phyloP scores from a whole-genome alignment of 2,113 vertebrate species.

The Crotalus viridis region DNA sequence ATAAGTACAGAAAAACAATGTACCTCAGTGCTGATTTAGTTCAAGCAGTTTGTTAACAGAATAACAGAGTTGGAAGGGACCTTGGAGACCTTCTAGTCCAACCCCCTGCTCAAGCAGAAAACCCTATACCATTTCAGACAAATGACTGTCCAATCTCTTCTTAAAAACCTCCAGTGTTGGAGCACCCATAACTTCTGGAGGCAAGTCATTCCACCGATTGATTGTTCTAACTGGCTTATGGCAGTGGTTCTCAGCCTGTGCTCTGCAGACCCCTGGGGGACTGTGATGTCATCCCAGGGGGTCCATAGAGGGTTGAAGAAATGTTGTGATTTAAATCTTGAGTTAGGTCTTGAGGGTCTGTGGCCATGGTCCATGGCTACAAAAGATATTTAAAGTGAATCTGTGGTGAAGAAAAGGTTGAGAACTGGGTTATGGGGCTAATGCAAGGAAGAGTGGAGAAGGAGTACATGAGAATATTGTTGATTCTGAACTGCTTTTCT shows the following conservation, averaged over 20 bases:
- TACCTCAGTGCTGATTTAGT: background rate
- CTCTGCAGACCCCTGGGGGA: background rate
- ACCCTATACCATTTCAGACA: background rate
- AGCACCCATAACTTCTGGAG: background rate
- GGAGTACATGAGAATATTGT: background rate
- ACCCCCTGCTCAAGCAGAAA: background rate
- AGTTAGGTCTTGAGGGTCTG: too few relatives aligned
- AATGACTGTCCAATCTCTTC: background rate
- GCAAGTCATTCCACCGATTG: background rate
- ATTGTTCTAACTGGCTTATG: background rate
- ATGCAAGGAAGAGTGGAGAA: background rate
- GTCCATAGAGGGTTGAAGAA: background rate
- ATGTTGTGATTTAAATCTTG: too few relatives aligned
- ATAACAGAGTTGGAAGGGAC: background rate
- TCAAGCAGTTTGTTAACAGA: background rate
- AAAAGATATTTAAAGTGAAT: background rate
- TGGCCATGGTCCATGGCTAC: background rate
- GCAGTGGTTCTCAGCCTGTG: background rate
- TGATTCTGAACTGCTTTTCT: background rate
- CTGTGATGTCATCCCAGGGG: background rate
- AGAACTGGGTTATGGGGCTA: background rate
- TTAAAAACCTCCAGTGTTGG: background rate
- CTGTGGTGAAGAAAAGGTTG: background rate
- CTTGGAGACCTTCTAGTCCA: background rate
- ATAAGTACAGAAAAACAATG: background rate